Conservation (phyloP, 53 echinoderm and acorn worm genomes). For the Mesocentrotus franciscanus region DNA sequence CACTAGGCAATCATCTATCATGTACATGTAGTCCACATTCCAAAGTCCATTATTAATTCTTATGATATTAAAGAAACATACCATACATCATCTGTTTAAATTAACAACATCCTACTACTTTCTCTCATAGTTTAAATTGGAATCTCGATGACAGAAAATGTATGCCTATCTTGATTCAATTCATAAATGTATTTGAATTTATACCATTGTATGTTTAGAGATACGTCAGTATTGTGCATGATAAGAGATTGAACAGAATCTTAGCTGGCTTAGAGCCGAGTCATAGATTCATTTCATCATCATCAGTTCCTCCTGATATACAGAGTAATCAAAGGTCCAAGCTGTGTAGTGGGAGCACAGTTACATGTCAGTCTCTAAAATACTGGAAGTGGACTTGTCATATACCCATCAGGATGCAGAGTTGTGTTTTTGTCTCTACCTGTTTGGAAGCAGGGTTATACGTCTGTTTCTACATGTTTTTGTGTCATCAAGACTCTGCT, state of each 20-base stretch:
- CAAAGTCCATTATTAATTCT: background rate
- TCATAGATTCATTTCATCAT: background rate
- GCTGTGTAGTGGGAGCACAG: background rate
- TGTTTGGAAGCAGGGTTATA: conserved; percentile 13
- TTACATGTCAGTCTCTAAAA: background rate
- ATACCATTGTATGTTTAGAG: background rate
- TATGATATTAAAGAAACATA: background rate
- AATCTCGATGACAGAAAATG: background rate
- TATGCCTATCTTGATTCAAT: background rate
- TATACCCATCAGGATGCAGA: background rate
- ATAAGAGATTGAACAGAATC: background rate
- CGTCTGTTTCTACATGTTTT: conserved; percentile 34
- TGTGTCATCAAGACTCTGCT: background rate
- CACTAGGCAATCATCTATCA: background rate
- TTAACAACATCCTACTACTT: too few species aligned
- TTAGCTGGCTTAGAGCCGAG: background rate
- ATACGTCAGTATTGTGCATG: background rate
- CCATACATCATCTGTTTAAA: too few species aligned
- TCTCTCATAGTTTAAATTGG: too few species aligned
- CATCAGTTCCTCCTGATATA: background rate
- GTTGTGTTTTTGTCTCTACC: background rate
- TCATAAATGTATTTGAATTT: background rate
- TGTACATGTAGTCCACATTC: too few species aligned
- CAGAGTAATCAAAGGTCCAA: background rate
- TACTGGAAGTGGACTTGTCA: background rate